Base-by-base conservation (phyloP, 1,140 invertebrate species). In the Pogonomyrmex barbatus region DNA sequence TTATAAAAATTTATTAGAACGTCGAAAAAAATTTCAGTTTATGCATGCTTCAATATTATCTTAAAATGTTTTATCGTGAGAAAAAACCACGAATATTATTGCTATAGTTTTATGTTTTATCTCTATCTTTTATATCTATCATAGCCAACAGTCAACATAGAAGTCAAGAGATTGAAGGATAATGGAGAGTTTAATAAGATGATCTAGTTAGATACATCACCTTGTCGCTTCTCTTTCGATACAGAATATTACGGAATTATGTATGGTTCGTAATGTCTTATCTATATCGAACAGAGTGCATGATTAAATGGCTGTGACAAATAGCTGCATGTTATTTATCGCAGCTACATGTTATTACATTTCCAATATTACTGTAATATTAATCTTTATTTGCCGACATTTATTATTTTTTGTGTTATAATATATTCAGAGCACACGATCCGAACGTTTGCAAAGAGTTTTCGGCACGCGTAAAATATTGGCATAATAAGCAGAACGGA, bases 151-250 rank as follows among this genome's bases (percentile, higher is more conserved):
- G 30, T 10, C 14, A 42, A 79, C 12, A 8, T 14, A 17, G 30
- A 6, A 76, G 6, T 30, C 54, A 36, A 79, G 45, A 79, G 47
- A 79, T 60, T 67, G 47, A 67, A 52, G 47, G 12, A n/a, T n/a
- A 42, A 10, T 67, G n/a, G 12, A 42, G 47, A 67, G 10, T 79
- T 77, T 79, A 79, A 79, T 79, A 62, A 79, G 47, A 67, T 67
- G 6, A 79, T 54, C n/a, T 8, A 52, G n/a, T 65, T 65, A 77
- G 42, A 10, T 39, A 36, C 62, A 50, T 5, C 54, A 58, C 14
- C 2, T 58, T 12, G n/a, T 76, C 54, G 12, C 24, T 62, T 24
- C n/a, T 67, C 10, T 78, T 24, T 33, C 47, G 36, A 79, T 67
- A 67, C 5, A 9, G 6, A 39, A 56, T 42, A 81, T 81, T 70